phyloP scores from a whole-genome alignment of 1,140 invertebrate species.

The Himalopsyche phryganea region DNA sequence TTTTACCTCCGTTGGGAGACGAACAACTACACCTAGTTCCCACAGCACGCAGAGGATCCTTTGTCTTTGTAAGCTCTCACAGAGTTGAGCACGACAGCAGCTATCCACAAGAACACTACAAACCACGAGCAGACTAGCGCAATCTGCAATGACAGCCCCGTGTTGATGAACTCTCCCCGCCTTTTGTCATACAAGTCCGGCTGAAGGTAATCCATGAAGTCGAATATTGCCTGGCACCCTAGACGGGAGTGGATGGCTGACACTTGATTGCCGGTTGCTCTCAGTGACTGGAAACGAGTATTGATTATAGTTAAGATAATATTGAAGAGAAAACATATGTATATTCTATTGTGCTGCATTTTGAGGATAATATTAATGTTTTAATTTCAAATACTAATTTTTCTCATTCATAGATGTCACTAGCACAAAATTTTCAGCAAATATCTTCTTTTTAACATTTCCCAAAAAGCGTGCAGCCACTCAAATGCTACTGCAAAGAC shows the following conservation, averaged over 20 bases:
- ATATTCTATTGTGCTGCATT: too few species aligned
- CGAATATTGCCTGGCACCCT: slow-evolving; percentile 62
- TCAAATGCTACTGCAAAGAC: too few species aligned
- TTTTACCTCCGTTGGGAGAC: too few species aligned
- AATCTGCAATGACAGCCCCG: slow-evolving; percentile 57
- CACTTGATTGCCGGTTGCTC: slow-evolving; percentile 56
- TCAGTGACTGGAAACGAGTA: slow-evolving; percentile 49
- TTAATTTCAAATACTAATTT: too few species aligned
- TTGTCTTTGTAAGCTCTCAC: slow-evolving; percentile 52
- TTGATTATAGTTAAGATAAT: too few species aligned
- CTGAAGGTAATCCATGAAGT: slow-evolving; percentile 72
- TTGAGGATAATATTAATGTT: too few species aligned
- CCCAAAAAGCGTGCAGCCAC: too few species aligned
- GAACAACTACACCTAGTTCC: too few species aligned
- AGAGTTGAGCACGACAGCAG: slow-evolving; percentile 51
- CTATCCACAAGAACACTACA: slow-evolving; percentile 54
- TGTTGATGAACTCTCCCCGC: slow-evolving; percentile 60
- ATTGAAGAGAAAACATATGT: too few species aligned
- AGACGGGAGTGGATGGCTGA: slow-evolving; percentile 61
- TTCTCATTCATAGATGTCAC: too few species aligned
- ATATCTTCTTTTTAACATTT: too few species aligned
- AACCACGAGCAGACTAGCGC: slow-evolving; percentile 59
- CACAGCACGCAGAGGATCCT: slow-evolving; percentile 47
- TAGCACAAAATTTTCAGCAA: too few species aligned
- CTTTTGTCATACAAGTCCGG: slow-evolving; percentile 56